phyloP scores from a whole-genome alignment of 2,888 invertebrate genomes.

The Reticulitermes lucifugus region DNA sequence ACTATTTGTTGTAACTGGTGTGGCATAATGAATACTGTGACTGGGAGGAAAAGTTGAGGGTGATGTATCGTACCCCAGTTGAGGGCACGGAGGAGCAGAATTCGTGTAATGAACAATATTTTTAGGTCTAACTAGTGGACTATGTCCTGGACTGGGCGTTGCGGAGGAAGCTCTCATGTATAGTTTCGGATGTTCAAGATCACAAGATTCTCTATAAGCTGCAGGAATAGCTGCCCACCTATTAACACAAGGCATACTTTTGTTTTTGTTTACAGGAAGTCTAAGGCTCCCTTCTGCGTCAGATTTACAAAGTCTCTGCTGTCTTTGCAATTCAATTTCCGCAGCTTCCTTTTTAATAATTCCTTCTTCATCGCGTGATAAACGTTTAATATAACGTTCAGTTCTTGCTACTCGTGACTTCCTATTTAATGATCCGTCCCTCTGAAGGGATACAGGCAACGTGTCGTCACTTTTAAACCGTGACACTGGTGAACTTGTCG shows the following conservation, averaged over 20 bases:
- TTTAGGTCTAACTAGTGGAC: conserved; percentile 55
- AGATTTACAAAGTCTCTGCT: conserved; percentile 58
- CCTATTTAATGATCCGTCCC: conserved; percentile 71
- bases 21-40: conserved; percentile 34
- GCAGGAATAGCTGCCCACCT: conserved; percentile 55
- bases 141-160: conserved; percentile 57
- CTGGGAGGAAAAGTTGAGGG: conserved; percentile 18
- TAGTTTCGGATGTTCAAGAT: conserved; percentile 29
- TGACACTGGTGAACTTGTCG: conserved; percentile 58
- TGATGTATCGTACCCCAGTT: neutral
- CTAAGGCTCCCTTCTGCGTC: conserved; percentile 58
- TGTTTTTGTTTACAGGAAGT: neutral
- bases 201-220: conserved; percentile 53
- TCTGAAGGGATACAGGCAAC: conserved; percentile 59
- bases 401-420: conserved; percentile 80
- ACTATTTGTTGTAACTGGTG: conserved; percentile 33
- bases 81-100: conserved; percentile 5
- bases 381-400: conserved; percentile 81
- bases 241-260: neutral
- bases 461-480: conserved; percentile 42
- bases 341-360: conserved; percentile 69
- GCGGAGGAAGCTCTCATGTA: conserved; percentile 54
- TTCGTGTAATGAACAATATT: conserved; percentile 42
- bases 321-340: conserved; percentile 47
- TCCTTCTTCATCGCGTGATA: conserved; percentile 77